These are phyloP conservation scores for Nomada goodeniana DNA, from an alignment of 2,888 invertebrate genomes.

Conservation along the genomic window DNA sequence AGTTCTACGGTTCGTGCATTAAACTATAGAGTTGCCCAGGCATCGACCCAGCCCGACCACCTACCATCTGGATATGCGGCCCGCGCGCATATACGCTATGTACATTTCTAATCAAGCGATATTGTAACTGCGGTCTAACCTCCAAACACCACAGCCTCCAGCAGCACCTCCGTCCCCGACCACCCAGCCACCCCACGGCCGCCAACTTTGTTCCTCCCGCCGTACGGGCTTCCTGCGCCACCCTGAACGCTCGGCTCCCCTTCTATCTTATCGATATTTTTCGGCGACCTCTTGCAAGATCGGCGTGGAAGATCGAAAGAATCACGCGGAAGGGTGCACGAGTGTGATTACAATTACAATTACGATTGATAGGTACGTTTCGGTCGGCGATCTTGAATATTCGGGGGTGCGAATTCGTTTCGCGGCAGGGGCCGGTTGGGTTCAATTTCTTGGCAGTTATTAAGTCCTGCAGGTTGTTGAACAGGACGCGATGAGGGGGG, in stretches of 20 bases:
- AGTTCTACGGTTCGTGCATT: constrained; percentile 83
- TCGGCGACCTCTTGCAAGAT: background rate
- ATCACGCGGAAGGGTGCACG: too few species aligned
- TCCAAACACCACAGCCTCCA: constrained; percentile 83
- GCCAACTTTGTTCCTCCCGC: constrained; percentile 23
- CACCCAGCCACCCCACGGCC: constrained; percentile 35
- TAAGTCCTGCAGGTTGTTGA: too few species aligned
- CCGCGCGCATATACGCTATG: constrained; percentile 83
- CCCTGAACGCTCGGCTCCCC: background rate
- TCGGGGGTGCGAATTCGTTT: too few species aligned
- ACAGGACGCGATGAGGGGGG: too few species aligned
- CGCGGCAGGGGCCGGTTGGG: too few species aligned
- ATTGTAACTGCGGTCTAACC: constrained; percentile 85
- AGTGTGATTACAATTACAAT: too few species aligned
- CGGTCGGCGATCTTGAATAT: too few species aligned
- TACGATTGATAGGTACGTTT: too few species aligned
- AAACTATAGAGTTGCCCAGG: constrained; percentile 83
- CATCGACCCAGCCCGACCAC: constrained; percentile 81
- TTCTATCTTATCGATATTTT: background rate
- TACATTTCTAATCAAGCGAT: constrained; percentile 85
- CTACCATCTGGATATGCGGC: constrained; percentile 82
- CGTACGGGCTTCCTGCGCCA: background rate
- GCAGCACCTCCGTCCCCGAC: constrained; percentile 53
- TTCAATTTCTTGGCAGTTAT: too few species aligned
- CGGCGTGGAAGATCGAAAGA: background rate